Conservation (phyloP, 1,140 invertebrate species). For the Gonioctena quinquepunctata region DNA sequence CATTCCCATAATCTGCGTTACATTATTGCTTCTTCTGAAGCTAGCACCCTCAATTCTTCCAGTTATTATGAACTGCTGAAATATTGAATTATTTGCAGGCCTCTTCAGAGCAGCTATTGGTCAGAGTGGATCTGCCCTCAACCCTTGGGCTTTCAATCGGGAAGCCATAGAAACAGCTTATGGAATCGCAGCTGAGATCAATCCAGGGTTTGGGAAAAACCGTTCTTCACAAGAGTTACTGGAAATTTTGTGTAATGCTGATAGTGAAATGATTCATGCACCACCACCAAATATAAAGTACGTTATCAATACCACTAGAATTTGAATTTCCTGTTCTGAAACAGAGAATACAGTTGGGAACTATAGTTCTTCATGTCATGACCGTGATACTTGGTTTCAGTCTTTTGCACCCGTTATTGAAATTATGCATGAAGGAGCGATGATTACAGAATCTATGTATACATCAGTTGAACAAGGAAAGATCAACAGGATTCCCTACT, state of each 20-base stretch:
- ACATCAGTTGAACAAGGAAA: constrained; percentile 2
- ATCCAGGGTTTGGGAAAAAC: neutral
- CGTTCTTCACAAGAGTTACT: neutral
- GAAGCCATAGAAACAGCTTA: constrained; percentile 5
- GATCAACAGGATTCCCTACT: constrained; percentile 23
- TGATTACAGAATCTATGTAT: constrained; percentile 27
- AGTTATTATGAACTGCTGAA: too few relatives aligned
- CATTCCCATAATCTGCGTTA: neutral
- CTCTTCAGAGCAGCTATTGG: constrained; percentile 16
- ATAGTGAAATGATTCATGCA: neutral
- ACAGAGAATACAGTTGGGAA: neutral
- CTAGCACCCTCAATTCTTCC: too few relatives aligned
- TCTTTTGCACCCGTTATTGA: constrained; percentile 27
- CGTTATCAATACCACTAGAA: neutral
- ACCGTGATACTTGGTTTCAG: too few relatives aligned
- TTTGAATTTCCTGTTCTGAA: neutral
- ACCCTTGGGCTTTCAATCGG: constrained; percentile 15
- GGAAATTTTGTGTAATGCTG: neutral
- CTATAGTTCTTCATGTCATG: too few relatives aligned
- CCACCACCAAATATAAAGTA: neutral
- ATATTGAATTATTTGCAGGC: too few relatives aligned
- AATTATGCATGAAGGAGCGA: constrained; percentile 19
- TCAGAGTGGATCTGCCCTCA: constrained; percentile 25
- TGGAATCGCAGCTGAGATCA: neutral
- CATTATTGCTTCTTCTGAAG: too few relatives aligned